Base-by-base conservation (phyloP, 2,888 invertebrate genomes). In the Agrochola lychnidis region DNA sequence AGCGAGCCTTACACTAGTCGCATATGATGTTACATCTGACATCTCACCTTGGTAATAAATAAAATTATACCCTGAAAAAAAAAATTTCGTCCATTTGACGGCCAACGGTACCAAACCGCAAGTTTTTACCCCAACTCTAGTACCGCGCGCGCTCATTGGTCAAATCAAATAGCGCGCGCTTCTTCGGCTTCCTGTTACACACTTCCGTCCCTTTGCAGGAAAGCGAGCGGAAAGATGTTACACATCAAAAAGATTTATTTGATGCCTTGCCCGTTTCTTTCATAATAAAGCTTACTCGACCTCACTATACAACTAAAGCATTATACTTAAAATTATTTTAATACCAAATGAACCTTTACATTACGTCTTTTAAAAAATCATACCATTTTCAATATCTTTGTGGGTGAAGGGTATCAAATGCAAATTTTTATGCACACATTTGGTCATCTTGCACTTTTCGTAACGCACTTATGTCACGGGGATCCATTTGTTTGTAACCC, bases 401-500 rank as follows among this genome's bases (percentile, higher is more conserved):
- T 66, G 76, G 85, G 79, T 76, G 77, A 62, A 81, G 87, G 84
- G 77, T 67, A 76, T 78, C 19, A 59, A 78, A 75, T 68, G 76
- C 74, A 82, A 84, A 16, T 14, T 25, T 79, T 77, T 73, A 78
- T 69, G 81, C 88, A 84, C 87, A 79, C 62, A 68, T 77, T 45
- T 6, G 30, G 57, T 69, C 87, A 87, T 81, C 19, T 82, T 51
- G 84, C 87, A 88, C 19, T 79, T 78, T 80, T 36, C 22, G 77
- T 78, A 70, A 78, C 53, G 83, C 85, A 87, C 85, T 63, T 56
- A 81, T 51, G 57, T 69, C 84, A 85, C 79, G 78, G 81, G 73
- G 63, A 62, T 78, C 61, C 71, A 75, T 80, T 62, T 84, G n/a
- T 72, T 56, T 63, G 70, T 84, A 64, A 81, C 36, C 48, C 48